Conservation (phyloP, 2,797 vertebrate genomes). For the Loris lydekkerianus region DNA sequence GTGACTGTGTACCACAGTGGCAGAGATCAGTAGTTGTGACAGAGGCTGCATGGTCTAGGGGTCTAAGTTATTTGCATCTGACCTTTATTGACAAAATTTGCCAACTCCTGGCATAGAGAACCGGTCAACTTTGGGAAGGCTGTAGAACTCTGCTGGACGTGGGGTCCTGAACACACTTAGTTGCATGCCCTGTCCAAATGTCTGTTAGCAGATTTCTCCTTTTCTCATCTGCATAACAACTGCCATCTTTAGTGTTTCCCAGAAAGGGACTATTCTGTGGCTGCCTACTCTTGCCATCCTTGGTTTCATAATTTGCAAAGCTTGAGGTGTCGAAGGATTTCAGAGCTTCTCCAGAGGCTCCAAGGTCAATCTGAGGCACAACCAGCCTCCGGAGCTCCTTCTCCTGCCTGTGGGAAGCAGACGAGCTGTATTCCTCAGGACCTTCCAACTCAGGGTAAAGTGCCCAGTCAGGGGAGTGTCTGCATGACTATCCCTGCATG, state of each 20-base stretch:
- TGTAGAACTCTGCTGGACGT: background rate
- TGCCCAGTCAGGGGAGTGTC: no score
- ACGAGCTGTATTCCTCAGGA: no score
- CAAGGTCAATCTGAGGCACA: background rate
- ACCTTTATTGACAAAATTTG: background rate
- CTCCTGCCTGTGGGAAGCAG: background rate
- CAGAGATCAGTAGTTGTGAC: background rate
- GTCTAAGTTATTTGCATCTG: background rate
- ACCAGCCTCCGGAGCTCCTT: background rate
- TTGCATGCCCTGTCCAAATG: background rate
- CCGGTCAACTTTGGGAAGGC: background rate
- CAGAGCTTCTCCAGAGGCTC: background rate
- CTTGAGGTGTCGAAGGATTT: background rate
- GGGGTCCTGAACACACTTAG: background rate
- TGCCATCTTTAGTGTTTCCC: background rate
- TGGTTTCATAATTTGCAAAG: background rate
- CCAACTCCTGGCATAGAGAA: background rate
- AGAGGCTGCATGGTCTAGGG: no score
- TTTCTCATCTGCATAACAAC: background rate
- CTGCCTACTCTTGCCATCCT: background rate
- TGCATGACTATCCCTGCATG: no score
- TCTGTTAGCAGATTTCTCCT: background rate
- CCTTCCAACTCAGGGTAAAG: no score
- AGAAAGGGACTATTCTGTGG: background rate
- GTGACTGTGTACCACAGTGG: fast-evolving